Conservation (phyloP, 1,140 invertebrate genomes). For the Ceratosolen solmsi region DNA sequence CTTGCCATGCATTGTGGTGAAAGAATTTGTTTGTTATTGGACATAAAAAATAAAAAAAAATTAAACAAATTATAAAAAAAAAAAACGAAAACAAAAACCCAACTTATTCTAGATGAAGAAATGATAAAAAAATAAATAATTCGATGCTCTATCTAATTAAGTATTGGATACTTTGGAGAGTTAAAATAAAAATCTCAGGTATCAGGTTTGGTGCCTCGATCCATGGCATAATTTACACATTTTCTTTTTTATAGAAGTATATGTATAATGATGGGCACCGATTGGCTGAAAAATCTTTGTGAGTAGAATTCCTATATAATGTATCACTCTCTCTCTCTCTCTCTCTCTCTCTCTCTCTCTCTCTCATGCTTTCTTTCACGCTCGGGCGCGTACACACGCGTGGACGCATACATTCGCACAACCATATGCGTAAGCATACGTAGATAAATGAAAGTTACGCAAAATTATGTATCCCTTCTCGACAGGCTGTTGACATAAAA, state of each 20-base stretch:
- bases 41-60: conserved; percentile 42
- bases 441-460: conserved; percentile 13
- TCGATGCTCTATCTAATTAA: conserved; percentile 50
- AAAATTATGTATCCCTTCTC: conserved; percentile 58
- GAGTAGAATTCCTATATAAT: conserved; percentile 43
- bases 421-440: neutral
- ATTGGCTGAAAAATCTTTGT: conserved; percentile 41
- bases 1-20: conserved; percentile 21
- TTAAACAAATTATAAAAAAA: neutral
- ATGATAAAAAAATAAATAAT: conserved; percentile 53
- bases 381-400: neutral
- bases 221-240: neutral
- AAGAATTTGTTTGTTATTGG: conserved; percentile 22
- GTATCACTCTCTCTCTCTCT: neutral
- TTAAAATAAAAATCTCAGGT: conserved; percentile 47
- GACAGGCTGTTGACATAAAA: conserved; percentile 63
- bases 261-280: conserved; percentile 44
- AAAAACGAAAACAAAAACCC: neutral
- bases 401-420: neutral
- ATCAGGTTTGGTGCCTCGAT: conserved; percentile 41
- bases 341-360: neutral
- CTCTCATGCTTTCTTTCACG: no score
- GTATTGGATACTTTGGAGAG: conserved; percentile 49
- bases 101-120: conserved; percentile 28
- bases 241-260: conserved; percentile 29